Conservation (phyloP, 2,113 vertebrate species). For the Charadrius vociferus region DNA sequence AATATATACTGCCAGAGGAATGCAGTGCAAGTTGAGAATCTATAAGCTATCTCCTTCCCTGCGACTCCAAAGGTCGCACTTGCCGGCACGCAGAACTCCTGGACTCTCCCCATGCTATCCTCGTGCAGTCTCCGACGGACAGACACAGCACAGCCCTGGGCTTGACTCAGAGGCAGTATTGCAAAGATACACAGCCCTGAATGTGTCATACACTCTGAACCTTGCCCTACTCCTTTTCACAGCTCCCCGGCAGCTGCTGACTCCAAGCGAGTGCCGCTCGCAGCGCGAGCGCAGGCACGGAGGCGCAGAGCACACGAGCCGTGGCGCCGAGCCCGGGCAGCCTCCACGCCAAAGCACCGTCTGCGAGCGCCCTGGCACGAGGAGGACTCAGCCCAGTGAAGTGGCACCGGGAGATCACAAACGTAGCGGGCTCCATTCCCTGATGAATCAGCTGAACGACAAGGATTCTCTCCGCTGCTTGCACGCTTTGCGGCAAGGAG, state of each 20-base stretch:
- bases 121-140: neutral
- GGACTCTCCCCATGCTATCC: neutral
- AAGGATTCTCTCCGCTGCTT: neutral
- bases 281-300: no score
- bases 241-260: neutral
- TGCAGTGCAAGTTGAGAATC: accelerated
- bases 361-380: neutral
- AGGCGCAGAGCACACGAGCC: neutral
- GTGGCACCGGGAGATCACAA: neutral
- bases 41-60: neutral
- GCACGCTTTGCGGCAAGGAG: neutral
- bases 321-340: neutral
- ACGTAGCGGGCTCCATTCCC: neutral
- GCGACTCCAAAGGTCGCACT: accelerated
- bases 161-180: neutral
- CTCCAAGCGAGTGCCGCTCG: neutral
- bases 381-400: neutral
- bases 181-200: neutral
- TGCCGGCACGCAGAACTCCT: accelerated
- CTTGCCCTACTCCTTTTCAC: neutral
- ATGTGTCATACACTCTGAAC: neutral
- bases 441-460: neutral
- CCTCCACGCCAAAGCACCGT: neutral
- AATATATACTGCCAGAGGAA: neutral
- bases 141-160: neutral